Percentiles rank a stretch among this genome's conserved stretches.
Conservation (phyloP, 2,888 invertebrate genomes). For the Gastrophysa polygoni region DNA sequence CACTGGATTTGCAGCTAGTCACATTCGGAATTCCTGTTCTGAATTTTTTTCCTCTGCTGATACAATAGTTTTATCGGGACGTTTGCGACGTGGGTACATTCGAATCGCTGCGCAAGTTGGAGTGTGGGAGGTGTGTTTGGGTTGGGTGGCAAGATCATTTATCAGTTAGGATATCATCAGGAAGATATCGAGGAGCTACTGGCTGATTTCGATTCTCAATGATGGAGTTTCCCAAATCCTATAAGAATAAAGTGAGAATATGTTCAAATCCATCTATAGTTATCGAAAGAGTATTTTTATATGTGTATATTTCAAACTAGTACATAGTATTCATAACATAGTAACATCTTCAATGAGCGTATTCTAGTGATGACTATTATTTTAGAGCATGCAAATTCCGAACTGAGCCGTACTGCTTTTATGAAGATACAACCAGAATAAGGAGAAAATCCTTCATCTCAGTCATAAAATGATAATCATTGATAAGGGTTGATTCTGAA, state of each 20-base stretch:
- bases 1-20: constrained; percentile 36
- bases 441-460: too few relatives aligned
- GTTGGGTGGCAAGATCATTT: background rate
- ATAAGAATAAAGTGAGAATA: constrained; percentile 34
- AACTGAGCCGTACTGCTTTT: too few relatives aligned
- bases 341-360: too few relatives aligned
- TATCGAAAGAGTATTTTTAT: background rate
- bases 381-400: too few relatives aligned
- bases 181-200: background rate
- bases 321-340: too few relatives aligned
- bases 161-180: too few relatives aligned
- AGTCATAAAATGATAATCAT: too few relatives aligned
- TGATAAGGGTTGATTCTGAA: too few relatives aligned
- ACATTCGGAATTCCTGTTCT: constrained; percentile 18
- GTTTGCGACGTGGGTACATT: constrained; percentile 1
- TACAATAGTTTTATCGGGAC: constrained; percentile 13
- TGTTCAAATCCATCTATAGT: background rate
- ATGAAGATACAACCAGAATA: too few relatives aligned
- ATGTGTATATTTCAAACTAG: too few relatives aligned
- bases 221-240: constrained; percentile 32
- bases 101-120: background rate
- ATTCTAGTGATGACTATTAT: too few relatives aligned
- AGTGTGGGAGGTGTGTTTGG: too few relatives aligned
- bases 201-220: background rate
- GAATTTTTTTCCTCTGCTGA: constrained; percentile 9